phyloP scores from a whole-genome alignment of 2,113 vertebrate genomes.

The Emydocephalus ijimae region DNA sequence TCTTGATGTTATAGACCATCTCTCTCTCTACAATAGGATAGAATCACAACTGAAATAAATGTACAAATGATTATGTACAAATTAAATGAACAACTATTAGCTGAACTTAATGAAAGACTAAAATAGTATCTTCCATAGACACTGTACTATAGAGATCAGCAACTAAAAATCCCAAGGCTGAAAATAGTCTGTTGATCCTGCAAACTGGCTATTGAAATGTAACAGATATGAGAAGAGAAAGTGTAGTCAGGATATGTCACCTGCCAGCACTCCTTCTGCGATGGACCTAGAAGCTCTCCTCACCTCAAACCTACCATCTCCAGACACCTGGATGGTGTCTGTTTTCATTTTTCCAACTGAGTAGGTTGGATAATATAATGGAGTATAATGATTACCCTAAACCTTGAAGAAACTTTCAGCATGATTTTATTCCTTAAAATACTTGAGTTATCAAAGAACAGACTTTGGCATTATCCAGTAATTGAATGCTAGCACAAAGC shows the following conservation, averaged over 20 bases:
- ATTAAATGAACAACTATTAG: background rate
- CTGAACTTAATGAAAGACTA: background rate
- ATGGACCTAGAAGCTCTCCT: background rate
- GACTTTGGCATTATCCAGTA: background rate
- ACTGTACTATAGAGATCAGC: background rate
- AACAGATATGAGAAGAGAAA: background rate
- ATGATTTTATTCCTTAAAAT: background rate
- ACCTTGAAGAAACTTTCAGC: background rate
- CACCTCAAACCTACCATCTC: too few relatives aligned
- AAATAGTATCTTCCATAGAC: background rate
- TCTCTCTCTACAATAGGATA: background rate
- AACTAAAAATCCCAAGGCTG: background rate
- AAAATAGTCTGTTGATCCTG: background rate
- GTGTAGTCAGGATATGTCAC: background rate
- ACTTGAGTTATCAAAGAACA: too few relatives aligned
- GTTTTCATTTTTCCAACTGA: background rate
- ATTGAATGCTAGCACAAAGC: background rate
- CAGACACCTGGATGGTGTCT: background rate
- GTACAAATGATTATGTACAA: conserved; percentile 8
- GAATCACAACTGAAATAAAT: background rate
- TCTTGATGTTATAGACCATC: background rate
- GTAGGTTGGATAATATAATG: background rate
- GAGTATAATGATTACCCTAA: background rate
- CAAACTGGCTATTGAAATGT: background rate
- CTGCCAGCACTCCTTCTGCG: background rate